Conservation (phyloP, 2,888 invertebrate species). For the Laothoe populi region DNA sequence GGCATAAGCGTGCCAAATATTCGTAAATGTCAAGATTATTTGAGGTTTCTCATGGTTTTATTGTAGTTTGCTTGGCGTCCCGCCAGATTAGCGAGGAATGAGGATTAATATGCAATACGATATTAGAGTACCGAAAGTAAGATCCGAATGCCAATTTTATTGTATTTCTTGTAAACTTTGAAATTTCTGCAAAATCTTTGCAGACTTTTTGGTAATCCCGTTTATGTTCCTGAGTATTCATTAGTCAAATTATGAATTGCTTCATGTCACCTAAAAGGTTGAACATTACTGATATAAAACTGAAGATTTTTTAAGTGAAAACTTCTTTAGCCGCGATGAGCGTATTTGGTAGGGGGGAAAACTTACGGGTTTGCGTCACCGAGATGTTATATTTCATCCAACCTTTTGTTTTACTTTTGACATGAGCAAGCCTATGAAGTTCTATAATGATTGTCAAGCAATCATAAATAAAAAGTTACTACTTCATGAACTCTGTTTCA, state of each 20-base stretch:
- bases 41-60: not conserved
- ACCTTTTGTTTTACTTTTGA: no score
- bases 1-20: slow-evolving; percentile 10
- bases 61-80: not conserved
- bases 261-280: no score
- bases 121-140: not conserved
- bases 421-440: no score
- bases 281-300: no score
- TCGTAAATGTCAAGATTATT: slow-evolving; percentile 16
- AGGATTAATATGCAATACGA: not conserved
- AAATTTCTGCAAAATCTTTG: not conserved
- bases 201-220: not conserved
- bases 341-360: no score
- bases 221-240: not conserved
- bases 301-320: no score
- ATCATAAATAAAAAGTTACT: no score
- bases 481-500: no score
- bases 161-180: not conserved
- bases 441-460: no score
- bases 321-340: no score
- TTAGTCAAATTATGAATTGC: not conserved
- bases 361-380: no score
- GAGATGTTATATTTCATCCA: no score
- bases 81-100: not conserved
- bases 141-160: not conserved